Percentiles rank a stretch among this genome's conserved stretches.
Evolutionary conservation across 2,113 vertebrate species (phyloP).

Genomic region (Ochotona curzoniae): DNA sequence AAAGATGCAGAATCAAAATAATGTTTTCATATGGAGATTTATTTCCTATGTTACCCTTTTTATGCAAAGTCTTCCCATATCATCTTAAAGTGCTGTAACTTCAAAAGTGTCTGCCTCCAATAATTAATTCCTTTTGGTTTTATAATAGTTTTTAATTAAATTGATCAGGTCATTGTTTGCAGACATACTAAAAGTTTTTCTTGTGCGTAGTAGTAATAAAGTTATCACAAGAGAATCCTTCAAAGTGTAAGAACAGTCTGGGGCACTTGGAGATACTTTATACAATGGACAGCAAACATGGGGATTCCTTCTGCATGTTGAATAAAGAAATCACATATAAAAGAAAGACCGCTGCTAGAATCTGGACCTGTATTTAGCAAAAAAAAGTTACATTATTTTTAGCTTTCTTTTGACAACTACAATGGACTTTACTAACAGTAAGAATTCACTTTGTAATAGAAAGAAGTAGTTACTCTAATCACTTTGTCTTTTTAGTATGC

Average conservation of each 20-base stretch:
- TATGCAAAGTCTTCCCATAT: constrained; percentile 50
- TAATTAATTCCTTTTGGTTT: constrained; percentile 83
- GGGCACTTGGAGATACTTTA: constrained; percentile 72
- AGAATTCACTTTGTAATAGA: constrained; percentile 87
- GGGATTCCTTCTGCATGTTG: constrained; percentile 76
- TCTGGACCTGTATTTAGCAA: constrained; percentile 84
- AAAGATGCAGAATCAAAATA: constrained; percentile 69
- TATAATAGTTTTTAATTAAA: constrained; percentile 81
- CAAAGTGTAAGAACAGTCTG: constrained; percentile 68
- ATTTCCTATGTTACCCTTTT: constrained; percentile 61
- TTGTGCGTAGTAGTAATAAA: constrained; percentile 78
- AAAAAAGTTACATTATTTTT: constrained; percentile 85
- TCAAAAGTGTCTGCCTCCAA: constrained; percentile 78
- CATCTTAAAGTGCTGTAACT: constrained; percentile 73
- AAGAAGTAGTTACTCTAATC: constrained; percentile 87
- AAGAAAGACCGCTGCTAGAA: constrained; percentile 79
- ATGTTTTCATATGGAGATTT: neutral
- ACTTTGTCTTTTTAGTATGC: constrained; percentile 91
- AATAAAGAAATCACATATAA: constrained; percentile 84
- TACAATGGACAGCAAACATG: constrained; percentile 67
- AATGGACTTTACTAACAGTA: constrained; percentile 81
- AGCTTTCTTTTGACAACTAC: constrained; percentile 82
- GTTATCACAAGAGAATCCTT: constrained; percentile 74
- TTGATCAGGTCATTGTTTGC: constrained; percentile 78
- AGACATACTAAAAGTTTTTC: constrained; percentile 73